A percentile compares a stretch with the other conserved stretches of the same genome.
Evolutionary conservation across 2,888 invertebrate species (phyloP).

Genomic region (Dermolepida albohirtum): DNA sequence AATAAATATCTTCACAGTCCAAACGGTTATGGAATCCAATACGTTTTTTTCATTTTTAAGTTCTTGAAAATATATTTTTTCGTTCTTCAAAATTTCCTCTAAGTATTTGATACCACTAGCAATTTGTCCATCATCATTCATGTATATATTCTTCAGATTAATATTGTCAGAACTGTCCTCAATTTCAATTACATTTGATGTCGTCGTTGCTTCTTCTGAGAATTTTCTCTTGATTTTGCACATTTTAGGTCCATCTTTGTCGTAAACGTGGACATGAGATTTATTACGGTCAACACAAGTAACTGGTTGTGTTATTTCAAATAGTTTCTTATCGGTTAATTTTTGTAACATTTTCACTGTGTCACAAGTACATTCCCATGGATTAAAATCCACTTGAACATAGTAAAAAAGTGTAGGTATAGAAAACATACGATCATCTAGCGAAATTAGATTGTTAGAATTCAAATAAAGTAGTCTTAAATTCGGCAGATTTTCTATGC

Average conservation of each 20-base stretch:
- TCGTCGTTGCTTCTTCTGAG: background rate
- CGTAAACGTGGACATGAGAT: conserved; percentile 50
- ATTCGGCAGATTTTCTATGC: conserved; percentile 56
- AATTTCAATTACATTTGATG: conserved; percentile 18
- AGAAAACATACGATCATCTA: conserved; percentile 54
- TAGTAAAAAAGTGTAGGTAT: conserved; percentile 48
- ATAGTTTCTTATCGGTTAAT: conserved; percentile 53
- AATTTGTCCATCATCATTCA: conserved; percentile 27
- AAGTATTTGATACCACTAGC: conserved; percentile 34
- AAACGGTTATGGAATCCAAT: conserved; percentile 29
- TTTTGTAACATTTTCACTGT: conserved; percentile 55
- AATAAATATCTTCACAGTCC: conserved; percentile 38
- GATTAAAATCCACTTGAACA: conserved; percentile 56
- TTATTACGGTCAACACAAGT: conserved; percentile 31
- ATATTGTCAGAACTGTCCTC: background rate
- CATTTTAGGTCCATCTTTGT: conserved; percentile 43
- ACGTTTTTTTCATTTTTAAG: conserved; percentile 36
- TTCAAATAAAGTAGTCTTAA: conserved; percentile 57
- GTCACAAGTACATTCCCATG: conserved; percentile 58
- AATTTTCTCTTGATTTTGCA: conserved; percentile 20
- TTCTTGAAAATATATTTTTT: conserved; percentile 42
- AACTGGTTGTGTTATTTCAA: conserved; percentile 46
- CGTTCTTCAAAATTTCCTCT: conserved; percentile 40
- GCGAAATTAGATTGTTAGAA: conserved; percentile 58
- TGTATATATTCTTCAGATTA: conserved; percentile 2